A percentile compares a stretch with the other conserved stretches of the same genome.
phyloP scores from a whole-genome alignment of 2,797 vertebrate species.

The Rallus crepitans region DNA sequence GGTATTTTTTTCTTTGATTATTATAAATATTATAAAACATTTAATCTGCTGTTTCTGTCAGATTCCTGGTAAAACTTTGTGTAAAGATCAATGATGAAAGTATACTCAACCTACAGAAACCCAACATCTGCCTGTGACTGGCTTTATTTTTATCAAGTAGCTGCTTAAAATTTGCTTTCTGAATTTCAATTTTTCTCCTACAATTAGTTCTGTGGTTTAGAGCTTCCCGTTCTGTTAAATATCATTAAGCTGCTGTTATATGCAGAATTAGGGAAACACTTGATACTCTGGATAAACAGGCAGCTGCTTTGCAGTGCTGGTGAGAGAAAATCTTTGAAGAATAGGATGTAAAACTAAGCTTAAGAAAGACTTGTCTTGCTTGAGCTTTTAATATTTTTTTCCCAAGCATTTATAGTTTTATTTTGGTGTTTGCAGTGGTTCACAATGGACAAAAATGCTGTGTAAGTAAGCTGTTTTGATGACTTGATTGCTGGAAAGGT shows the following conservation, averaged over 20 bases:
- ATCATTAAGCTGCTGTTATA: background rate
- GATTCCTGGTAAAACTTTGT: background rate
- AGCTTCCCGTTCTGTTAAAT: background rate
- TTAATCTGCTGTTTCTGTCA: background rate
- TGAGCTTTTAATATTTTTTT: background rate
- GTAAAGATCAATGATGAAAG: background rate
- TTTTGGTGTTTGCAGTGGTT: background rate
- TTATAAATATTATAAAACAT: background rate
- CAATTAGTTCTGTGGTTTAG: background rate
- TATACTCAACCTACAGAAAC: background rate
- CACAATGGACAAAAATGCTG: background rate
- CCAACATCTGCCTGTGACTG: background rate
- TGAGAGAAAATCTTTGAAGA: background rate
- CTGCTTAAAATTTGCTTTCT: background rate
- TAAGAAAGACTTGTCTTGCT: background rate
- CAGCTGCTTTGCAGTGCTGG: background rate
- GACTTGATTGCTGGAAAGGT: background rate
- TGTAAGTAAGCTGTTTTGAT: background rate
- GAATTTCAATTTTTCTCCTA: background rate
- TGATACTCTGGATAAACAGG: background rate
- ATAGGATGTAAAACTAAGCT: background rate
- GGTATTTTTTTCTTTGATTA: background rate
- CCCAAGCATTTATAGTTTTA: background rate
- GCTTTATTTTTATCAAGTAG: conserved; percentile 25
- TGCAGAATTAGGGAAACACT: background rate